phyloP scores from a whole-genome alignment of 92 coral and sea anemone genomes.

The Chrysogorgia sp. region DNA sequence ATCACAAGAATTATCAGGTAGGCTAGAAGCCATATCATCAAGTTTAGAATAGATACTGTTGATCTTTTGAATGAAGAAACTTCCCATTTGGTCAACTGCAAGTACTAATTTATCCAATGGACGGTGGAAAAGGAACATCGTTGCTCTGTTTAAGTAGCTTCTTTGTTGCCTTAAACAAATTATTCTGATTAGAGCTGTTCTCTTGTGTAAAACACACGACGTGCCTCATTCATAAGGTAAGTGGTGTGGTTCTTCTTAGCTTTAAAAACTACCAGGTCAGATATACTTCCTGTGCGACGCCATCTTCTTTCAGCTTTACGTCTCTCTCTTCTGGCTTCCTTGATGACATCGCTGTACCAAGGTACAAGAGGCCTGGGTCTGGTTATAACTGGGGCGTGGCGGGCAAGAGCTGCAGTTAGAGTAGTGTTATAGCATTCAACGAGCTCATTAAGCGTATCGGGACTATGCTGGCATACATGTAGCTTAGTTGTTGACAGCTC shows the following conservation, averaged over 20 bases:
- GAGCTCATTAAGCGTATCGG: constrained; percentile 36
- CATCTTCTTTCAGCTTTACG: constrained; percentile 63
- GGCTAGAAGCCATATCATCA: too few species aligned
- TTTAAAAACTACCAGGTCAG: constrained; percentile 50
- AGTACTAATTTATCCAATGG: too few species aligned
- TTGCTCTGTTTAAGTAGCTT: too few species aligned
- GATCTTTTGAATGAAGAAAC: too few species aligned
- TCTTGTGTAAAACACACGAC: too few species aligned
- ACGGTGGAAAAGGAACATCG: too few species aligned
- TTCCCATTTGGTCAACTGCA: too few species aligned
- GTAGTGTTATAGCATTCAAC: constrained; percentile 54
- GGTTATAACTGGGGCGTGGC: constrained; percentile 40
- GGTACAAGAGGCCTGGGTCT: constrained; percentile 56
- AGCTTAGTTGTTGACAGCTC: constrained; percentile 49
- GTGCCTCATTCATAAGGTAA: constrained; percentile 54
- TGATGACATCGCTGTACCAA: constrained; percentile 48
- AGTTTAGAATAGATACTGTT: too few species aligned
- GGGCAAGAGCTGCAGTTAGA: constrained; percentile 46
- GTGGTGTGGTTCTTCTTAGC: constrained; percentile 61
- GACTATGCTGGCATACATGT: constrained; percentile 16
- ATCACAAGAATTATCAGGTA: too few species aligned
- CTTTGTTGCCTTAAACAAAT: too few species aligned
- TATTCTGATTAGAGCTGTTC: too few species aligned
- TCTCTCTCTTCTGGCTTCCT: constrained; percentile 46
- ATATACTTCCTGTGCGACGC: constrained; percentile 38